Evolutionary conservation across 2,797 vertebrate genomes (phyloP), one percentile per base, ranked within the genome.

Genomic region (Pelodytes ibericus): DNA sequence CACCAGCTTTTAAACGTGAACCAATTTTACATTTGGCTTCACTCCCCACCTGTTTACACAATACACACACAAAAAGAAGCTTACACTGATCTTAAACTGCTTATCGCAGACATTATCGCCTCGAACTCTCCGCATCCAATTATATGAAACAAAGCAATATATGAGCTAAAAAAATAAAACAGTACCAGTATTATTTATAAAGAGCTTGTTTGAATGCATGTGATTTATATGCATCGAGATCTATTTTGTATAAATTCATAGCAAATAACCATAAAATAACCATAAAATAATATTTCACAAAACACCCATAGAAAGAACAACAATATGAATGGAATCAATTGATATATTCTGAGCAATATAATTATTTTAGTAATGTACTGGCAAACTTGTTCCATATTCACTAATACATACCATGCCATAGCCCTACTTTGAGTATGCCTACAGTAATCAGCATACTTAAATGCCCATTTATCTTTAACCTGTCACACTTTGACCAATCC

Each of bases 1-100:
- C 83, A 67, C 71, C 69, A 81, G 73, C 80, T 83, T 82, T 75
- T 18, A 62, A 53, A 60, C 27, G 62, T n/a, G 57, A 51, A 73
- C 62, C 75, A 66, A 70, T 27, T 30, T 53, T 61, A 26, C 24
- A 29, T 36, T 61, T 60, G 67, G 44, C 33, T 71, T 71, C 53
- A 9, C 26, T 51, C 9, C 10, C 41, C 27, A 33, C 56, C 49
- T 61, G 47, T 24, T 68, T 56, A 68, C 10, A 29, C 22, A 67
- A 67, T 36, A 36, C 15, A 25, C 15, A 67, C 22, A 22, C 1
- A 20, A 56, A 13, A 10, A n/a, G 29, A n/a, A 30, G 60, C 27
- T 22, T 24, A 62, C 4, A 62, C 18, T 11, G 11, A 26, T 41
- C 30, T 7, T 64, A 53, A 51, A 56, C 60, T 72, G 30, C 39